Evolutionary conservation across 2,797 vertebrate species (phyloP).

Genomic region (Paedocypris micromegethes): DNA sequence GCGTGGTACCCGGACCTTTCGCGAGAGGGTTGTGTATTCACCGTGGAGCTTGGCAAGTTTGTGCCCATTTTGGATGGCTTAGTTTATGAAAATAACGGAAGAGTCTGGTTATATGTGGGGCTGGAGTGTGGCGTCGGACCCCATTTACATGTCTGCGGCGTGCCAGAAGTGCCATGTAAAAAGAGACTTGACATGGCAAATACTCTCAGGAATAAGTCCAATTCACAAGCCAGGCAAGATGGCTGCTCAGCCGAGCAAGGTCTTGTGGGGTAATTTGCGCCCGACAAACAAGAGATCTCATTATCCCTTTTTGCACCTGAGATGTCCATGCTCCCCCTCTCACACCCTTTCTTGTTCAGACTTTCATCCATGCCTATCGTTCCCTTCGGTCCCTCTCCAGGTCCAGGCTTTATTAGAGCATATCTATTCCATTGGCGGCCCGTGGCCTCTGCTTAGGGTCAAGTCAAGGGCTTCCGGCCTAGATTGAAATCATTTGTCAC

Average conservation of each 20-base stretch:
- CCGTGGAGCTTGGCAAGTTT: constrained; percentile 79
- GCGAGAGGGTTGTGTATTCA: constrained; percentile 87
- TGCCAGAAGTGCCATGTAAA: constrained; percentile 74
- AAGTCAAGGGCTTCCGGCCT: constrained; percentile 97
- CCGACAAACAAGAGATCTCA: constrained; percentile 86
- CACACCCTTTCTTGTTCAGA: constrained; percentile 19
- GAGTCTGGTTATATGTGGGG: constrained; percentile 64
- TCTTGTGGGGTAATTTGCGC: constrained; percentile 80
- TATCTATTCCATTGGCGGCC: constrained; percentile 98
- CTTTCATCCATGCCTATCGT: constrained; percentile 56
- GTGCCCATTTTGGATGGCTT: constrained; percentile 80
- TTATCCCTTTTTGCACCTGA: constrained; percentile 97
- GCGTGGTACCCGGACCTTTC: constrained; percentile 88
- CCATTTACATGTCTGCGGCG: constrained; percentile 72
- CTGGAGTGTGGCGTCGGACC: constrained; percentile 43
- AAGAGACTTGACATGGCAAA: constrained; percentile 65
- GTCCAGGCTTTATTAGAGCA: constrained; percentile 96
- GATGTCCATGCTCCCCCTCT: constrained; percentile 70
- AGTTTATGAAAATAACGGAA: constrained; percentile 76
- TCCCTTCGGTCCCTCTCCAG: constrained; percentile 71
- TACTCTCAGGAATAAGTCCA: constrained; percentile 66
- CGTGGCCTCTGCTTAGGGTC: constrained; percentile 98
- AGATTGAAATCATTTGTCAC: constrained; percentile 99
- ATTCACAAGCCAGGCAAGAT: constrained; percentile 80
- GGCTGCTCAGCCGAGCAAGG: constrained; percentile 84